Percentiles rank a stretch among this genome's conserved stretches.
phyloP scores from a whole-genome alignment of 2,113 vertebrate species.

The Ictalurus furcatus region DNA sequence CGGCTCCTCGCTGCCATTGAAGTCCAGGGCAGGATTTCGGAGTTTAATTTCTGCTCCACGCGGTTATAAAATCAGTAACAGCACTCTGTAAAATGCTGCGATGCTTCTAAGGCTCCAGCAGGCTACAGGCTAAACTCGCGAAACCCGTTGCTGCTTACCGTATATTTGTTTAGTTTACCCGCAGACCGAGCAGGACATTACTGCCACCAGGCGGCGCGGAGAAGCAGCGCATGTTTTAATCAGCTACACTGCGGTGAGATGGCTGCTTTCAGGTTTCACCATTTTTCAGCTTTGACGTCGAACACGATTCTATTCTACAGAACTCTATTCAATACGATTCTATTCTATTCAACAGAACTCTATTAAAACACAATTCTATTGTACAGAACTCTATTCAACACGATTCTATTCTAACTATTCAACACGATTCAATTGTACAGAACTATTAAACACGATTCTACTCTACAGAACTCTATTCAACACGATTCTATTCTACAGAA shows the following conservation, averaged over 20 bases:
- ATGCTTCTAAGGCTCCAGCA: neutral
- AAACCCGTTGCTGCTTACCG: neutral
- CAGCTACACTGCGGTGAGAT: neutral
- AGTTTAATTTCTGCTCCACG: neutral
- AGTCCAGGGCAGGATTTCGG: neutral
- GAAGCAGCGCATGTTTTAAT: neutral
- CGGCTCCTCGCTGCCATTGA: constrained; percentile 25
- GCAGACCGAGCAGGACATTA: neutral
- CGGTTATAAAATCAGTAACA: neutral
- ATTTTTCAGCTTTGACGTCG: too few relatives aligned
- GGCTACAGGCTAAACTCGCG: neutral
- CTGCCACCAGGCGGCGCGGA: constrained; percentile 1
- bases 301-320: neutral
- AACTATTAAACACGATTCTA: too few relatives aligned
- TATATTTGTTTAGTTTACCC: neutral
- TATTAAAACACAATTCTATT: neutral
- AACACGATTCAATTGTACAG: neutral
- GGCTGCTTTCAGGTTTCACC: neutral
- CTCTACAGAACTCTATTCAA: too few relatives aligned
- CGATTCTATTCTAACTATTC: neutral
- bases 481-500: too few relatives aligned
- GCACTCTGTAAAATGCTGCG: neutral
- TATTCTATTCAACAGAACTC: neutral
- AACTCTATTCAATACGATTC: neutral
- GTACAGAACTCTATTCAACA: neutral